These are phyloP conservation scores for Hestina assimilis DNA, from an alignment of 1,140 invertebrate species.

Conservation along the genomic window DNA sequence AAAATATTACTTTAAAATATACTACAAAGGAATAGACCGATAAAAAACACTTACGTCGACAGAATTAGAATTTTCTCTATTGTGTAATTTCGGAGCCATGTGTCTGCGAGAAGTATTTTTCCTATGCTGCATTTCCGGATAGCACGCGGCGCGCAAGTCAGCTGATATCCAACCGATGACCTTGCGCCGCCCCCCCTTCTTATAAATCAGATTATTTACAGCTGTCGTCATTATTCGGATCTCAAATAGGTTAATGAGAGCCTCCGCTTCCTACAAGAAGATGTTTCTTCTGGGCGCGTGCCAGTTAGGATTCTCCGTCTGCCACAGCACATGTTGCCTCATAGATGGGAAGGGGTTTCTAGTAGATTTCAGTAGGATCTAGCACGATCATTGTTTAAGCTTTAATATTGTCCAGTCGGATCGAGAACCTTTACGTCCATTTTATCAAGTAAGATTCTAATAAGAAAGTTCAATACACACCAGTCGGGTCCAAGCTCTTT, in stretches of 20 bases:
- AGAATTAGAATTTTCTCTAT: conserved; percentile 33
- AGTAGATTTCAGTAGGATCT: conserved; percentile 71
- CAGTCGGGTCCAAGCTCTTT: conserved; percentile 63
- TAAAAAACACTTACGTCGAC: conserved; percentile 48
- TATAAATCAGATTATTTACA: conserved; percentile 68
- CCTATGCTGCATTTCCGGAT: conserved; percentile 61
- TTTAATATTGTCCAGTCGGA: conserved; percentile 50
- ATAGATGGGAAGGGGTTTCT: conserved; percentile 44
- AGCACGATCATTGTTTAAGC: conserved; percentile 60
- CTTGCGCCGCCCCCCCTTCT: conserved; percentile 59
- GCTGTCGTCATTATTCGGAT: conserved; percentile 48
- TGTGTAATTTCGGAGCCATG: conserved; percentile 10
- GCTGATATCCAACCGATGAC: conserved; percentile 72
- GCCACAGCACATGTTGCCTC: conserved; percentile 70
- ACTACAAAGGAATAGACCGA: not conserved
- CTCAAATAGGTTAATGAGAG: conserved; percentile 29
- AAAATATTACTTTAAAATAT: conserved; percentile 1
- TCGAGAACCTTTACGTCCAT: conserved; percentile 46
- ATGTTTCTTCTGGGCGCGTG: conserved; percentile 66
- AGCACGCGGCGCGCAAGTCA: conserved; percentile 62
- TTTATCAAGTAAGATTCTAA: conserved; percentile 42
- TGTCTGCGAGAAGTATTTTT: conserved; percentile 30
- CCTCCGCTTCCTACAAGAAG: conserved; percentile 71
- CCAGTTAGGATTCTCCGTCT: conserved; percentile 60
- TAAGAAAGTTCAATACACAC: conserved; percentile 65